Evolutionary conservation across 35 echinoderm and acorn worm genomes (phyloP), one percentile per base, ranked within the genome.

Genomic region (Anneissia japonica): DNA sequence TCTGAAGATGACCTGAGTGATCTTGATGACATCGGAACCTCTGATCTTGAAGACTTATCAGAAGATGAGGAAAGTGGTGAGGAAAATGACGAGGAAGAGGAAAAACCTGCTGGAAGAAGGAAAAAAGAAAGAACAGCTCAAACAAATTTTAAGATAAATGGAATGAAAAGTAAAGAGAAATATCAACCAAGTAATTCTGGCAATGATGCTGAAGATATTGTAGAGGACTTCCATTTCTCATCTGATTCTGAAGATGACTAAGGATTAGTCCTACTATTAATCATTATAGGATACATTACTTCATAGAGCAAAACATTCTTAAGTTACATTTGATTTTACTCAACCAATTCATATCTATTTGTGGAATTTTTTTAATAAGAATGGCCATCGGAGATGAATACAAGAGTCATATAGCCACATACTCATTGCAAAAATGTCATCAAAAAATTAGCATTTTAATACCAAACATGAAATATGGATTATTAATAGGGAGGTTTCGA

Each of bases 201-300:
- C 38, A 38, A 34, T 9, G 77, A 32, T 32, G 90, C 46, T 29
- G 87, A 96, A 29, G 93, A 96, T 77, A 80, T 96, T 34, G 86
- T 96, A 0, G 76, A 92, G 84, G 93, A 96, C 74, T 96, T 96
- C 86, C 45, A 89, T 10, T 34, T 92, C 36, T 93, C 86, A 81
- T 96, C 90, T 36, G 90, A 80, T 32, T 76, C 91, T 84, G 93
- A 90, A 1, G 90, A 89, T 23, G 73, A 72, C 0, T 81, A 88
- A 74, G 1, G 2, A 9, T 16, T n/a, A n/a, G n/a, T n/a, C n/a
- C n/a, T n/a, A n/a, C n/a, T n/a, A n/a, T n/a, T n/a, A n/a, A n/a
- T n/a, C n/a, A n/a, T n/a, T n/a, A n/a, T n/a, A n/a, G n/a, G n/a
- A n/a, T n/a, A n/a, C n/a, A n/a, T n/a, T n/a, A n/a, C n/a, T n/a